A percentile compares a stretch with the other conserved stretches of the same genome.
Conservation (phyloP, 1,140 invertebrate genomes). For the Calycopis cecrops region DNA sequence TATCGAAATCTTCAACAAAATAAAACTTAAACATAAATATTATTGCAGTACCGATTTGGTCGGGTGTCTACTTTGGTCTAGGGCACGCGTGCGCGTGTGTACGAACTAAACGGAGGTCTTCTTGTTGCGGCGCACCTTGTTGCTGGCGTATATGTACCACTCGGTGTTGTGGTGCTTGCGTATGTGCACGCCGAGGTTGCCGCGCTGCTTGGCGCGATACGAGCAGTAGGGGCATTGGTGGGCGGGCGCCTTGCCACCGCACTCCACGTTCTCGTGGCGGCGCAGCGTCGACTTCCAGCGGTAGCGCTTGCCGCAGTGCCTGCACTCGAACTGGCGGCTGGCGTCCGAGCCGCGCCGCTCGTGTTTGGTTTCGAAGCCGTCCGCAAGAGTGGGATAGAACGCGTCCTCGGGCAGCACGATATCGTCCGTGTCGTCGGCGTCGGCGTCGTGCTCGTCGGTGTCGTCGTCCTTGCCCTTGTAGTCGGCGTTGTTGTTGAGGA, state of each 20-base stretch:
- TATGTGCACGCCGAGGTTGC: slow-evolving; percentile 87
- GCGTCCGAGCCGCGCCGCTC: slow-evolving; percentile 69
- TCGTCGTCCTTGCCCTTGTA: slow-evolving; percentile 41
- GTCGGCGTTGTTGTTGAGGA: slow-evolving; percentile 30
- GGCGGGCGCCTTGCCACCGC: slow-evolving; percentile 88
- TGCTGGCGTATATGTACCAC: slow-evolving; percentile 69
- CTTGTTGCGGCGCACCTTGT: slow-evolving; percentile 65
- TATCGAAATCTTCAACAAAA: slow-evolving; percentile 63
- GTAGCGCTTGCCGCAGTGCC: slow-evolving; percentile 87
- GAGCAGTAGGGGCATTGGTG: slow-evolving; percentile 89
- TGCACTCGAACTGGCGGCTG: slow-evolving; percentile 82
- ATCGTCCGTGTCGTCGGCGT: slow-evolving; percentile 70
- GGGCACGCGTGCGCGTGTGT: slow-evolving; percentile 20
- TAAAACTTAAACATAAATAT: slow-evolving; percentile 62
- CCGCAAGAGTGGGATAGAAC: slow-evolving; percentile 40
- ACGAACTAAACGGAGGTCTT: slow-evolving; percentile 48
- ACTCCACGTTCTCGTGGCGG: slow-evolving; percentile 89
- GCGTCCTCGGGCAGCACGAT: slow-evolving; percentile 67
- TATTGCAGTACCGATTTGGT: slow-evolving; percentile 71
- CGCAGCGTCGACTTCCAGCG: slow-evolving; percentile 88
- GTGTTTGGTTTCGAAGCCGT: slow-evolving; percentile 71
- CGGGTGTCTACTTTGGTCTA: slow-evolving; percentile 68
- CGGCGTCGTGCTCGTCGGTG: slow-evolving; percentile 50
- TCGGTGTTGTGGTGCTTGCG: slow-evolving; percentile 82
- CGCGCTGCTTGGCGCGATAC: slow-evolving; percentile 86